A percentile compares a stretch with the other conserved stretches of the same genome.
These are phyloP conservation scores for Catostylus mosaicus DNA, from an alignment of 30 jellyfish, hydroid and myxozoan species.

Conservation along the genomic window DNA sequence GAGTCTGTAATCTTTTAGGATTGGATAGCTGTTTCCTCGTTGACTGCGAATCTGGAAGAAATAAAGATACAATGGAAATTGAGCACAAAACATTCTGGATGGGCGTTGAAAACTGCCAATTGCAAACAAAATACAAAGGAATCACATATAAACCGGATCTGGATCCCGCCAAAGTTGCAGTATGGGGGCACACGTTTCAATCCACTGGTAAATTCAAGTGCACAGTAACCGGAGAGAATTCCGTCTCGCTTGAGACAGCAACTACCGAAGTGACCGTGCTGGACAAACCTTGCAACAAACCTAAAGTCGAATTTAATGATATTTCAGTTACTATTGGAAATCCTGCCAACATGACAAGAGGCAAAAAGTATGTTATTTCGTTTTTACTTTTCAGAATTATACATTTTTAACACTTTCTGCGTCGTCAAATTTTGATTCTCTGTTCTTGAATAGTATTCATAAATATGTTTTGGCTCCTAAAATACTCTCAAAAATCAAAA, in stretches of 20 bases:
- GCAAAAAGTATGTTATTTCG: constrained; percentile 7
- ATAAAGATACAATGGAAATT: background rate
- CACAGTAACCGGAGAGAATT: constrained; percentile 55
- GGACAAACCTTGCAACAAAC: constrained; percentile 73
- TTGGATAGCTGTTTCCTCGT: constrained; percentile 52
- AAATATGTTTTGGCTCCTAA: no score
- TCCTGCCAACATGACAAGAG: constrained; percentile 36
- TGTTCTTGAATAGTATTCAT: no score
- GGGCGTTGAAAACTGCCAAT: constrained; percentile 25
- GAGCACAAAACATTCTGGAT: constrained; percentile 14
- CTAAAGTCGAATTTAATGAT: constrained; percentile 47
- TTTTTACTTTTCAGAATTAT: background rate
- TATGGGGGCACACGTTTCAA: constrained; percentile 12
- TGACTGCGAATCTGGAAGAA: constrained; percentile 22
- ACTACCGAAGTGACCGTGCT: constrained; percentile 55
- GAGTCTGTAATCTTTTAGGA: constrained; percentile 18
- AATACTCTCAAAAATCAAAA: no score
- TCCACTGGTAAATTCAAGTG: constrained; percentile 41
- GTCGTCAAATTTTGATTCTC: no score
- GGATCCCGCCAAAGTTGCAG: constrained; percentile 36
- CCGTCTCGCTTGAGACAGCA: constrained; percentile 57
- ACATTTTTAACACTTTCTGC: background rate
- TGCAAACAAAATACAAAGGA: constrained; percentile 31
- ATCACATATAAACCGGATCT: constrained; percentile 28
- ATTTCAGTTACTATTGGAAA: background rate